Evolutionary conservation across 2,113 vertebrate genomes (phyloP).

Genomic region (Rostratula benghalensis): DNA sequence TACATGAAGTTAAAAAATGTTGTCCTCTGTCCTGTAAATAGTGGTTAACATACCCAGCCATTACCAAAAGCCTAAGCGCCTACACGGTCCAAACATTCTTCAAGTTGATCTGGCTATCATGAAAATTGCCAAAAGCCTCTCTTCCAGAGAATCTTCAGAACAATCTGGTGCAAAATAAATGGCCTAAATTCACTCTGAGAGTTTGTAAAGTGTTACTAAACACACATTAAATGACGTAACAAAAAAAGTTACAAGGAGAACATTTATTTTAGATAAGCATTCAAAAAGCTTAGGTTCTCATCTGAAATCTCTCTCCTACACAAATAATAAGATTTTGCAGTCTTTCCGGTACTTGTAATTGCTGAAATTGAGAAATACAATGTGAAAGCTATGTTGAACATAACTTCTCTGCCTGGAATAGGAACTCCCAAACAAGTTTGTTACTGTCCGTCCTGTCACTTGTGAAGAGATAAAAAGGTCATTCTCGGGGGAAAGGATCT

Average conservation of each 20-base stretch:
- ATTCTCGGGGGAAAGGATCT: not conserved
- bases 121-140: not conserved
- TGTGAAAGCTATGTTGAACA: not conserved
- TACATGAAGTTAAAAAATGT: constrained; percentile 3
- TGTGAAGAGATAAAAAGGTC: not conserved
- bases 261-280: not conserved
- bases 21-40: not conserved
- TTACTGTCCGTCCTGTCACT: not conserved
- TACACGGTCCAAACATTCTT: not conserved
- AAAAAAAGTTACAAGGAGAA: not conserved
- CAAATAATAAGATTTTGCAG: not conserved
- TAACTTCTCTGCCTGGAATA: not conserved
- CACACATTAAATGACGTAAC: not conserved
- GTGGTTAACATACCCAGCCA: not conserved
- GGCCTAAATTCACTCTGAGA: not conserved
- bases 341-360: not conserved
- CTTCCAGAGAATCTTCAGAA: constrained; percentile 11
- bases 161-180: not conserved
- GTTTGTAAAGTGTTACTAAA: not conserved
- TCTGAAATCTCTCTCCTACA: not conserved
- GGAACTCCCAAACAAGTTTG: not conserved
- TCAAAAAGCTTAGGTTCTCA: not conserved
- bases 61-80: not conserved
- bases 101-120: not conserved
- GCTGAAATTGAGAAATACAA: not conserved